Evolutionary conservation across 2,113 vertebrate species (phyloP).

Genomic region (Anolis sagrei): DNA sequence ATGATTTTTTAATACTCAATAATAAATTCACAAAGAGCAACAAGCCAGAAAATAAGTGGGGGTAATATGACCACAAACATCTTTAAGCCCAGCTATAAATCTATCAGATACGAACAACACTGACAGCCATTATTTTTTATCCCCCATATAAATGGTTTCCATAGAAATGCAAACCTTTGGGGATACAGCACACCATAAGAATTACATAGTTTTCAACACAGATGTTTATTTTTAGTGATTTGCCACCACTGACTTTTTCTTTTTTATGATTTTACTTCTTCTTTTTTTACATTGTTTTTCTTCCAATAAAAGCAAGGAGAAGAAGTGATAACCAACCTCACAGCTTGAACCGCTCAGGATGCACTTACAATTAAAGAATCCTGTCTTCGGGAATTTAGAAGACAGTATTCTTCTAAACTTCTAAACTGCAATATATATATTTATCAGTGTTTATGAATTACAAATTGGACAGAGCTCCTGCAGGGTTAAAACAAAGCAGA

Average conservation of each 20-base stretch:
- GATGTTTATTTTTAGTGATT: conserved; percentile 43
- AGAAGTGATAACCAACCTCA: neutral
- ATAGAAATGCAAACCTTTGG: conserved; percentile 63
- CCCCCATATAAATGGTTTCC: conserved; percentile 52
- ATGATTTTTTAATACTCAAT: conserved; percentile 8
- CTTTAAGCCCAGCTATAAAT: conserved; percentile 12
- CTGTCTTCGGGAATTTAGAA: neutral
- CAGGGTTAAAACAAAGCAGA: neutral
- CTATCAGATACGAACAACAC: conserved; percentile 14
- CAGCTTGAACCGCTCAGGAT: neutral
- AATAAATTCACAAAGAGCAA: conserved; percentile 7
- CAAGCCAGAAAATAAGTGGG: neutral
- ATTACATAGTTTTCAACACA: conserved; percentile 49
- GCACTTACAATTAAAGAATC: neutral
- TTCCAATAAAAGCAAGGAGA: accelerated
- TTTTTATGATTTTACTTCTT: conserved; percentile 24
- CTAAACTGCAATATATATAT: too few relatives aligned
- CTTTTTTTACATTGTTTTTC: neutral
- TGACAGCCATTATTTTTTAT: neutral
- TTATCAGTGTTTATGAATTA: neutral
- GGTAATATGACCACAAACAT: conserved; percentile 4
- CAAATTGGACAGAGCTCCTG: neutral
- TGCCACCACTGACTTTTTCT: neutral
- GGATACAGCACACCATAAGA: conserved; percentile 51
- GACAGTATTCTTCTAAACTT: too few relatives aligned